A percentile compares a stretch with the other conserved stretches of the same genome.
Conservation (phyloP, 2,888 invertebrate genomes). For the Steinernema carpocapsae region DNA sequence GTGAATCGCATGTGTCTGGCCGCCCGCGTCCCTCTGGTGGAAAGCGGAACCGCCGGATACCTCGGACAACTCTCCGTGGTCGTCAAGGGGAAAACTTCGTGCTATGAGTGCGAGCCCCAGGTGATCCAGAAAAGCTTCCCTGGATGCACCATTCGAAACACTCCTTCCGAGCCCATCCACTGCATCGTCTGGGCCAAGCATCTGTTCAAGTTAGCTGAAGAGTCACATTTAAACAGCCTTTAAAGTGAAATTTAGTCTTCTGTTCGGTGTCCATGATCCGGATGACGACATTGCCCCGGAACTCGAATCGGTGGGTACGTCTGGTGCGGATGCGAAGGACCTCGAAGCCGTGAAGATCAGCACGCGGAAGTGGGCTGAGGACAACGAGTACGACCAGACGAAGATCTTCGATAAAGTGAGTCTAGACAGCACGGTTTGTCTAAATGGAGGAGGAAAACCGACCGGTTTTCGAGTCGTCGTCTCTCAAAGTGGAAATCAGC, state of each 20-base stretch:
- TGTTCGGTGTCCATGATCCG: slow-evolving; percentile 94
- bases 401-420: slow-evolving; percentile 83
- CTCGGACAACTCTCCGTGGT: slow-evolving; percentile 79
- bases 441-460: background rate
- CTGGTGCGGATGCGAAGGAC: background rate
- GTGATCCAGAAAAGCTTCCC: slow-evolving; percentile 87
- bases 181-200: slow-evolving; percentile 99
- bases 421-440: too few species aligned
- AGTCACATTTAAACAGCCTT: slow-evolving; percentile 31
- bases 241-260: slow-evolving; percentile 76
- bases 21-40: slow-evolving; percentile 88
- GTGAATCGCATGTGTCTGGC: slow-evolving; percentile 98
- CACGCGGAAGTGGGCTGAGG: slow-evolving; percentile 74
- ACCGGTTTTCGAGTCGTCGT: too few species aligned
- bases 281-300: slow-evolving; percentile 98
- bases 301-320: slow-evolving; percentile 71
- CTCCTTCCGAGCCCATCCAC: slow-evolving; percentile 97
- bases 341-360: slow-evolving; percentile 29
- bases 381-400: slow-evolving; percentile 81
- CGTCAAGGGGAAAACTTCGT: slow-evolving; percentile 84
- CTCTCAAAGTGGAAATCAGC: too few species aligned
- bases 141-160: slow-evolving; percentile 97
- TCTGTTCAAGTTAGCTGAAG: slow-evolving; percentile 92
- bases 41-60: slow-evolving; percentile 96
- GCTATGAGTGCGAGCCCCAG: slow-evolving; percentile 94